These are phyloP conservation scores for Papilio xuthus DNA, from an alignment of 1,140 invertebrate genomes.

Conservation along the genomic window DNA sequence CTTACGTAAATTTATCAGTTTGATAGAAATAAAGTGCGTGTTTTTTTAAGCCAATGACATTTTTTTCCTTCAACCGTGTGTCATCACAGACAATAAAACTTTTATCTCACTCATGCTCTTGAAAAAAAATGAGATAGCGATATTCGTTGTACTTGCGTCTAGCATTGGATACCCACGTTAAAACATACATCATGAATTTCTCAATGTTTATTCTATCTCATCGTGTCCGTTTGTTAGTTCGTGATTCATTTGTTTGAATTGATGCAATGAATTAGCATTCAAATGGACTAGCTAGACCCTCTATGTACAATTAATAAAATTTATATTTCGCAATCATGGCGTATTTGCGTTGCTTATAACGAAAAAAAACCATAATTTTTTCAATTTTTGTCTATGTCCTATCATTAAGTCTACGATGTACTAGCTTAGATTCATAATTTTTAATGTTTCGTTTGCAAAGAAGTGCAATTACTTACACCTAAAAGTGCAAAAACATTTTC, in stretches of 20 bases:
- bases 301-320: not conserved
- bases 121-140: too few relatives aligned
- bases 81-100: too few relatives aligned
- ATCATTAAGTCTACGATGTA: not conserved
- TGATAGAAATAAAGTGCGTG: too few relatives aligned
- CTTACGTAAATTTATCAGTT: too few relatives aligned
- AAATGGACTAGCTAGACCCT: not conserved
- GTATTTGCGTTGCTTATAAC: too few relatives aligned
- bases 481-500: constrained; percentile 49
- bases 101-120: too few relatives aligned
- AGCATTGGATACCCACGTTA: not conserved
- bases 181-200: not conserved
- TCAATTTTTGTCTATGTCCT: too few relatives aligned
- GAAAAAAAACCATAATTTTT: too few relatives aligned
- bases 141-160: too few relatives aligned
- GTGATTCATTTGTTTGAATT: constrained; percentile 15
- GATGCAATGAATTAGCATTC: constrained; percentile 17
- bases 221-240: not conserved
- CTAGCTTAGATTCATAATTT: not conserved
- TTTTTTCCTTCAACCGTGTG: too few relatives aligned
- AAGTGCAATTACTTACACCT: constrained; percentile 9
- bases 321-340: too few relatives aligned
- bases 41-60: too few relatives aligned
- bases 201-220: not conserved
- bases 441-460: constrained; percentile 16